Percentiles rank a stretch among this genome's conserved stretches.
phyloP scores from a whole-genome alignment of 2,113 vertebrate genomes.

The Scomber colias region DNA sequence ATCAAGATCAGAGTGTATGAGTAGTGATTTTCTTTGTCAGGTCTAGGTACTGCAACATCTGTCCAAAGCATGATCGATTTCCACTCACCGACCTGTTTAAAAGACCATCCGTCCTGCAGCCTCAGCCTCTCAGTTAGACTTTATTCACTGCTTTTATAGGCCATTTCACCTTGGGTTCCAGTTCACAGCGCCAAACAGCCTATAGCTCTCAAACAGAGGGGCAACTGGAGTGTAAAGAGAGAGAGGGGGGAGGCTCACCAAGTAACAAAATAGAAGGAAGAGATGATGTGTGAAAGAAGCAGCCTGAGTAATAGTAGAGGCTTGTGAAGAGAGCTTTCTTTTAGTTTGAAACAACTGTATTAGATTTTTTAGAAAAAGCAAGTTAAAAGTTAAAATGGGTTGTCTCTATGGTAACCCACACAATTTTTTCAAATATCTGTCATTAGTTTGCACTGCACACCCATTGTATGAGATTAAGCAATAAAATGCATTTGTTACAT shows the following conservation, averaged over 20 bases:
- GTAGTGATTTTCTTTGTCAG: conserved; percentile 8
- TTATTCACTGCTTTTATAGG: conserved; percentile 68
- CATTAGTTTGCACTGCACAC: background rate
- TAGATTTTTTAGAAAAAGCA: background rate
- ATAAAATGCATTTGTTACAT: background rate
- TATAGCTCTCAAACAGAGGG: conserved; percentile 54
- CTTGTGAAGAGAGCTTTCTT: background rate
- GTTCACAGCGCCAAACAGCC: conserved; percentile 63
- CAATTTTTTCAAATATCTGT: background rate
- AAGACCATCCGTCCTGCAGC: conserved; percentile 56
- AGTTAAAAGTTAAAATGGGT: background rate
- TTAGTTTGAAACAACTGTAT: background rate
- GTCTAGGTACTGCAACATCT: conserved; percentile 40
- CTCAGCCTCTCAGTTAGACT: conserved; percentile 51
- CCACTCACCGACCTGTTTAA: conserved; percentile 56
- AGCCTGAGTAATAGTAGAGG: background rate
- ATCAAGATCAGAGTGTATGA: background rate
- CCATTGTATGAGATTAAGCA: background rate
- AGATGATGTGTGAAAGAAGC: conserved; percentile 16
- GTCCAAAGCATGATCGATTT: conserved; percentile 45
- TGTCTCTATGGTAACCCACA: background rate
- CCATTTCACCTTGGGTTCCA: conserved; percentile 77
- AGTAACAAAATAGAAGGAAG: conserved; percentile 5
- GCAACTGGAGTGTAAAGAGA: conserved; percentile 44
- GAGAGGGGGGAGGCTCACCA: background rate